Evolutionary conservation across 2,113 vertebrate genomes (phyloP).

Genomic region (Nibea albiflora): DNA sequence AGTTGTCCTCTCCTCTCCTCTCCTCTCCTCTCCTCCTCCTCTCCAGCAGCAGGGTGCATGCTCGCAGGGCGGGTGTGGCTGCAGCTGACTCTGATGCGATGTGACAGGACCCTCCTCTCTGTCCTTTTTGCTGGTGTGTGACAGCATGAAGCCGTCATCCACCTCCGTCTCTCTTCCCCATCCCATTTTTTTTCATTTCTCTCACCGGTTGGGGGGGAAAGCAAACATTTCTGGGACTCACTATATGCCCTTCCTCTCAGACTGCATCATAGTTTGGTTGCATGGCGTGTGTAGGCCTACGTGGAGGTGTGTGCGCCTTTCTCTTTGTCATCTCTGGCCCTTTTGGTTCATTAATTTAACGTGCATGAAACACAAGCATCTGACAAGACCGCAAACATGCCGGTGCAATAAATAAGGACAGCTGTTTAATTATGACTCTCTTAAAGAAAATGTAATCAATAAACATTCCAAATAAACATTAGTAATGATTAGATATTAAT

Average conservation of each 20-base stretch:
- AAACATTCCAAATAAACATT: conserved; percentile 10
- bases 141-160: conserved; percentile 64
- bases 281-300: background rate
- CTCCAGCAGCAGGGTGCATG: conserved; percentile 43
- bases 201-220: background rate
- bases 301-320: background rate
- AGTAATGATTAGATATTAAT: background rate
- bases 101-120: conserved; percentile 72
- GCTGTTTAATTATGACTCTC: conserved; percentile 18
- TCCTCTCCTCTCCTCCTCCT: conserved; percentile 12
- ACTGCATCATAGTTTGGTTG: conserved; percentile 18
- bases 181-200: conserved; percentile 38
- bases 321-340: background rate
- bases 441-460: conserved; percentile 26
- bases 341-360: background rate
- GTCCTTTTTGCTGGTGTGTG: conserved; percentile 73
- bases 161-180: conserved; percentile 32
- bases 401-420: conserved; percentile 6
- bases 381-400: background rate
- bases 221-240: background rate
- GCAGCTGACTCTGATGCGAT: conserved; percentile 74
- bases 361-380: background rate
- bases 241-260: conserved; percentile 17
- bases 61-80: conserved; percentile 53
- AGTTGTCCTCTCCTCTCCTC: conserved; percentile 18